phyloP scores from a whole-genome alignment of 2,113 vertebrate species.

The Tauraco erythrolophus region DNA sequence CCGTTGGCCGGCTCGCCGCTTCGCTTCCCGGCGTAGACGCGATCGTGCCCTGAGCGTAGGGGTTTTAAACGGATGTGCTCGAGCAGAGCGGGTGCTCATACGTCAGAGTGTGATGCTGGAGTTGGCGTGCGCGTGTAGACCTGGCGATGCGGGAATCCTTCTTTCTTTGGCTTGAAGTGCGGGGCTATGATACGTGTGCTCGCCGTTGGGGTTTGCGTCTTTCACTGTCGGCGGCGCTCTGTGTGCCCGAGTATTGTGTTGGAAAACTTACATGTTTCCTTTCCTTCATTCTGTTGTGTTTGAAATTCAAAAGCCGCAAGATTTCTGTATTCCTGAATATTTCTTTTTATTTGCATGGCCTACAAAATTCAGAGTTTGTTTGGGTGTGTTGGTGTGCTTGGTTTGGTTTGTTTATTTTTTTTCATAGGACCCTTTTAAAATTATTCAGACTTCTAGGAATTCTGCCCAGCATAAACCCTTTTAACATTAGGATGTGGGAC shows the following conservation, averaged over 20 bases:
- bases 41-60: neutral
- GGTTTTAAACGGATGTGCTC: rapidly evolving
- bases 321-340: rapidly evolving
- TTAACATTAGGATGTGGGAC: neutral
- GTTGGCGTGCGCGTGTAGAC: rapidly evolving
- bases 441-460: neutral
- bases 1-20: too few relatives aligned
- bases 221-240: neutral
- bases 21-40: rapidly evolving
- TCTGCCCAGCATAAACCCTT: neutral
- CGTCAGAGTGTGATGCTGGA: rapidly evolving
- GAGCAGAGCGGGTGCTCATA: rapidly evolving
- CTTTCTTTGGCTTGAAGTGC: too few relatives aligned
- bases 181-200: rapidly evolving
- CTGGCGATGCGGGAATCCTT: rapidly evolving
- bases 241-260: rapidly evolving
- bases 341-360: neutral
- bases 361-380: neutral
- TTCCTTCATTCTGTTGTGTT: neutral
- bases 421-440: neutral
- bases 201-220: rapidly evolving
- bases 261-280: neutral
- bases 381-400: neutral
- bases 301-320: neutral
- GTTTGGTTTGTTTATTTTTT: neutral